Evolutionary conservation across 2,797 vertebrate species (phyloP).

Genomic region (Podarcis siculus): DNA sequence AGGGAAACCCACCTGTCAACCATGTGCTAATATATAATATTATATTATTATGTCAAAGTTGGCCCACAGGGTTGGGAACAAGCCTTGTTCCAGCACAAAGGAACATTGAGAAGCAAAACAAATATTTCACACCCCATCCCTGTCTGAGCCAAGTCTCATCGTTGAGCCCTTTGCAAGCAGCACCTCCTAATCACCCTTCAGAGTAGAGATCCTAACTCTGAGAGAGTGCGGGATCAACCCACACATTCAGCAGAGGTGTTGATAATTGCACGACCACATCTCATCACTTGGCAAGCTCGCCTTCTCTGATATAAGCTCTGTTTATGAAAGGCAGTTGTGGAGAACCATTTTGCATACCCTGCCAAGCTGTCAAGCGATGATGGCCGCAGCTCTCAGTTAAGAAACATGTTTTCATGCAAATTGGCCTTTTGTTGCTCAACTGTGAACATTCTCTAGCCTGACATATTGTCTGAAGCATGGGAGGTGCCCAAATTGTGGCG

Average conservation of each 20-base stretch:
- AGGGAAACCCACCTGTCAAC: too few relatives aligned
- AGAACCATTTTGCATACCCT: neutral
- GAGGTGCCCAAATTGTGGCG: neutral
- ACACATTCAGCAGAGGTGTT: neutral
- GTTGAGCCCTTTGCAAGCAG: neutral
- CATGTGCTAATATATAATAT: too few relatives aligned
- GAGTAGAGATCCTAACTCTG: neutral
- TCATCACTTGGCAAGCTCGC: neutral
- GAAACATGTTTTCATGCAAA: neutral
- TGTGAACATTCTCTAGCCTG: neutral
- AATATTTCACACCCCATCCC: too few relatives aligned
- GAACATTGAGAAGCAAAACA: too few relatives aligned
- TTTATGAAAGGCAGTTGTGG: neutral
- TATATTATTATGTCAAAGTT: too few relatives aligned
- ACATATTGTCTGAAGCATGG: neutral
- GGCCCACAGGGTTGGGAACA: too few relatives aligned
- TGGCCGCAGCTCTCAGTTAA: neutral
- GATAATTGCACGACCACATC: neutral
- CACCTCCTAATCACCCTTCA: neutral
- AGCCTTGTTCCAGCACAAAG: too few relatives aligned
- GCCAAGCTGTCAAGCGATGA: neutral
- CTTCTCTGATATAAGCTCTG: neutral
- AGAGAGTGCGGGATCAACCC: neutral
- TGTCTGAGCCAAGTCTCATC: neutral
- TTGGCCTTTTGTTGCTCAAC: neutral